Conservation (phyloP, 2,888 invertebrate species). For the Hemicrepidius hirtus region DNA sequence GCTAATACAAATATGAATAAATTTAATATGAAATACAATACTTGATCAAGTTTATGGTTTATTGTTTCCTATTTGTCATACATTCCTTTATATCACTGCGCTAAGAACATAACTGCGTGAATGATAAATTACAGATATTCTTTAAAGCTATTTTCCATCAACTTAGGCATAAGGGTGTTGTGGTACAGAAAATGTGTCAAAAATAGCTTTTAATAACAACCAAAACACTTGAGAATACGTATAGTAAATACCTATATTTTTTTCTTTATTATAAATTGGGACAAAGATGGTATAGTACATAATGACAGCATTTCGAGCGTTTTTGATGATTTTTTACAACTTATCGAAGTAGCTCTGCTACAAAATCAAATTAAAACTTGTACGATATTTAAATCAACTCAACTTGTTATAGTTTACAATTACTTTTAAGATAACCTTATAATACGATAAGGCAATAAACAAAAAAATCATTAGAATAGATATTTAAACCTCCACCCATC, state of each 20-base stretch:
- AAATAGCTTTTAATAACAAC: conserved; percentile 22
- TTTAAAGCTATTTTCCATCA: conserved; percentile 10
- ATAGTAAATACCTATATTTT: conserved; percentile 35
- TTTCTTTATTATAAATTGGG: conserved; percentile 35
- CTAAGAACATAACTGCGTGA: conserved; percentile 43
- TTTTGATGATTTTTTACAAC: conserved; percentile 17
- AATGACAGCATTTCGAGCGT: neutral
- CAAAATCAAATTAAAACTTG: conserved; percentile 15
- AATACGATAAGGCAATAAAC: too few relatives aligned
- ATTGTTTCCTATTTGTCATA: conserved; percentile 51
- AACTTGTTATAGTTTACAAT: too few relatives aligned
- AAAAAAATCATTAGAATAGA: too few relatives aligned
- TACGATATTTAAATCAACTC: neutral
- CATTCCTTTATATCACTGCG: conserved; percentile 51
- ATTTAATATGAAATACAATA: too few relatives aligned
- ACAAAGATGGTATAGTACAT: conserved; percentile 32
- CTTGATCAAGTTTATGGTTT: conserved; percentile 45
- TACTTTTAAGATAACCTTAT: too few relatives aligned
- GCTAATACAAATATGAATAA: too few relatives aligned
- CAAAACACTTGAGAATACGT: conserved; percentile 34
- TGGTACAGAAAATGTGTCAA: conserved; percentile 16
- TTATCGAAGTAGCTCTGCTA: conserved; percentile 12
- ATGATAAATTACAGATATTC: conserved; percentile 31
- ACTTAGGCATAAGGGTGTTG: conserved; percentile 1
- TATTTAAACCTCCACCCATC: neutral